Evolutionary conservation across 2,888 invertebrate species (phyloP), one percentile per base, ranked within the genome.

Genomic region (Dusona sp.): DNA sequence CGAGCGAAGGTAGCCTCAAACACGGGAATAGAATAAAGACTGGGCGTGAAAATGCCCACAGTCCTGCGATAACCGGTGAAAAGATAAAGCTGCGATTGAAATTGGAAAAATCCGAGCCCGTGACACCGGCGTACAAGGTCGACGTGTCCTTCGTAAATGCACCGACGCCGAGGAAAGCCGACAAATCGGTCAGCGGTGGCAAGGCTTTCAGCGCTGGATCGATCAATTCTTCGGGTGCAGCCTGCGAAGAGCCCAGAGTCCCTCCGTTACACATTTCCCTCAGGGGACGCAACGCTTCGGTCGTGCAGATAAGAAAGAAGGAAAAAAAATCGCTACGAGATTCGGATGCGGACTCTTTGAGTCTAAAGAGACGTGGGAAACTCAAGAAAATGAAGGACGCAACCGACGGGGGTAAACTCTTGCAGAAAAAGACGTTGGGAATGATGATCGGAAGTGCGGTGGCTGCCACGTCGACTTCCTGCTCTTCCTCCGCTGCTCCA

Each of bases 181-280:
- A 95, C 88, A 95, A 95, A 87, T 91, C 94, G n/a, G 94, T 95
- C 87, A 91, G 88, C 79, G 93, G 88, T 79, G 93, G 93, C 81
- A 95, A 94, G 33, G 94, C 95, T 48, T 95, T 95, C 70, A 94
- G 95, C 85, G 93, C 95, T 8, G 94, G 94, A 0, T 87, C 91
- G 36, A 88, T 91, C 75, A 90, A 90, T 89, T 88, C 61, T 61
- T 61, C 91, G 87, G 88, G 90, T 3, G 86, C 88, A 19, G 88
- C 89, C 19, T 87, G 79, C 87, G 97, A 97, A 87, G 98, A 98
- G 90, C 96, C 97, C 9, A 95, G 98, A 80, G 98, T 98, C 70
- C 98, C 98, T 11, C 98, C 98, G 1, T 95, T 98, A 86, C 98
- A 98, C 93, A 98, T 98, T 90, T 98, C 98, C 83, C 94, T 98